Base-by-base conservation (phyloP, 2,888 invertebrate species). In the Trichopria drosophilae region DNA sequence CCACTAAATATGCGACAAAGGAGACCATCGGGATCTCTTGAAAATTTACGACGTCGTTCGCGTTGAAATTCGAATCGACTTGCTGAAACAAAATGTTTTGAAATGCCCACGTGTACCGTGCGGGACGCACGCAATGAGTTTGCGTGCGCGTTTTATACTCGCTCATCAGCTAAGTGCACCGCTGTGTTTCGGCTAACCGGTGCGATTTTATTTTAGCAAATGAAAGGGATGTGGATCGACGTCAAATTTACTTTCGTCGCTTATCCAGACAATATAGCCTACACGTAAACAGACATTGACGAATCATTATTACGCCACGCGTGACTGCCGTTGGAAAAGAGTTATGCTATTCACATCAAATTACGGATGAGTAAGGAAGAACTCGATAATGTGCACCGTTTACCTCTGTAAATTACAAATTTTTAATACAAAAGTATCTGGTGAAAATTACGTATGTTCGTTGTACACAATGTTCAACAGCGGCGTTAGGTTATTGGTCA, bases 101-200 rank as follows among this genome's bases (percentile, higher is more conserved):
- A 35, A 7, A 6, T 57, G 42, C 29, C 41, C 48, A 52, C 52
- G 51, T 54, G 44, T 57, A 60, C 58, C 40, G 55, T 55, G 50
- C 48, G 58, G 42, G 52, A 54, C 47, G 53, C 61, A 59, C 58
- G 59, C 63, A 59, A 57, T 55, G 62, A 59, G 59, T 57, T 59
- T 60, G 60, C 58, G 58, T 51, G 54, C 59, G 56, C 35, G 59
- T 69, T 63, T 67, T 67, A 68, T 55, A 52, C 61, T 58, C 65
- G 63, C 63, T 72, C 72, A 72, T 72, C 72, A 72, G 72, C 72
- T 72, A 71, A 72, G 72, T 72, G 72, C 72, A 68, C 63, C 62
- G 60, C 57, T 57, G 60, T 57, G 60, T 59, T 59, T 62, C 61
- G 58, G 56, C 66, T 67, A 68, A 71, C 65, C 61, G 61, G 61